These are phyloP conservation scores for Equus przewalskii DNA, from an alignment of 2,113 vertebrate genomes.

Conservation along the genomic window DNA sequence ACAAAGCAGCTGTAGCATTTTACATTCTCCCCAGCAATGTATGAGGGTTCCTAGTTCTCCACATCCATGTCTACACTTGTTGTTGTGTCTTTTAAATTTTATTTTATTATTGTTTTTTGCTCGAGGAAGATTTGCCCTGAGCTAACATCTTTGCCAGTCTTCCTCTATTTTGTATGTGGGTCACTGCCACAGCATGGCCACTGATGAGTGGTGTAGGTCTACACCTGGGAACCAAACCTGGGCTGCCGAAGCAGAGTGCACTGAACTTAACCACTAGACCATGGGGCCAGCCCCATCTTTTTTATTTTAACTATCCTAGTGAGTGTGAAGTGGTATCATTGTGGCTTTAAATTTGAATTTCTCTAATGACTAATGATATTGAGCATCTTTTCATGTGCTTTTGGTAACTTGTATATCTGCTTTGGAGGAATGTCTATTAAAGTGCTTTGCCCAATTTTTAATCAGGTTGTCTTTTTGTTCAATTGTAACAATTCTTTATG, in stretches of 20 bases:
- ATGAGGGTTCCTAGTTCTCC: neutral
- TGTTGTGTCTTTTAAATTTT: neutral
- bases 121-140: no score
- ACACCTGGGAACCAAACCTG: no score
- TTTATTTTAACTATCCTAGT: neutral
- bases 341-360: neutral
- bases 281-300: neutral
- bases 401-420: neutral
- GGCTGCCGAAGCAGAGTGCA: no score
- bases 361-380: neutral
- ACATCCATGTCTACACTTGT: neutral
- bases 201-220: no score
- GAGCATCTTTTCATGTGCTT: neutral
- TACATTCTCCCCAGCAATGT: neutral
- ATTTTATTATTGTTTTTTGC: neutral
- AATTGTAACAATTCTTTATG: neutral
- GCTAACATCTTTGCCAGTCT: no score
- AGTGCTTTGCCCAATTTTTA: neutral
- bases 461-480: neutral
- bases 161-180: no score
- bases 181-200: no score
- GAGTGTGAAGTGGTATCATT: neutral
- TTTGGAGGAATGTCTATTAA: neutral
- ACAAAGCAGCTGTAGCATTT: neutral
- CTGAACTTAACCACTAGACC: no score